Base-by-base conservation (phyloP, 2,797 vertebrate genomes). In the Crocidura indochinensis region DNA sequence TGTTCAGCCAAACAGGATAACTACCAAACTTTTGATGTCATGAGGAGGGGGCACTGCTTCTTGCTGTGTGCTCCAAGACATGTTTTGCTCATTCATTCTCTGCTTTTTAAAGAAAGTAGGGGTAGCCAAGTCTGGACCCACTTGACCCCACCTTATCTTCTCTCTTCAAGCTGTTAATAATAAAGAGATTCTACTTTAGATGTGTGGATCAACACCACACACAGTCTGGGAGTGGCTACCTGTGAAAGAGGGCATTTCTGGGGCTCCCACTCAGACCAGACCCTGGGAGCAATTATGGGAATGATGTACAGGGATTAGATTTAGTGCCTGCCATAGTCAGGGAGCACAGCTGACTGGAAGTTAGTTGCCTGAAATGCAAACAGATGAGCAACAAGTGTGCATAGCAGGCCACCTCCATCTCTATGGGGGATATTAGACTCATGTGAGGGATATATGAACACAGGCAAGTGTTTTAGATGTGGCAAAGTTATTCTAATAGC, bases 321-420 rank as follows among this genome's bases (percentile, higher is more conserved):
- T 73, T 14, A 62, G 68, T 6, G 8, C 19, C 11, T 31, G 38
- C 73, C 53, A 31, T 10, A 10, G 65, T 56, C 27, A 0, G 73
- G 38, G 56, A 87, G 65, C 0, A 0, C 0, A 3, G 15, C 83
- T 60, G 62, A 49, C 46, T 38, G 38, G 38, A 38, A 71, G 14
- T 8, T 44, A 75, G 79, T 65, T n/a, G 44, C 38, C 72, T 2
- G 56, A 46, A 64, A 68, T 31, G 67, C 0, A 1, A 80, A 90
- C 88, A 94, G 73, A 93, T 74, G 94, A 93, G 53, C 29, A 68
- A 90, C 93, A 96, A 67, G 78, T 89, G 81, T 74, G 62, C 22
- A 80, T 2, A 31, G 38, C 60, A 47, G 31, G 46, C 44, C 2
- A 5, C 19, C 8, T 1, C 67, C 14, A 1, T 49, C 64, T n/a